phyloP scores from a whole-genome alignment of 2,113 vertebrate species.

The Parus major region DNA sequence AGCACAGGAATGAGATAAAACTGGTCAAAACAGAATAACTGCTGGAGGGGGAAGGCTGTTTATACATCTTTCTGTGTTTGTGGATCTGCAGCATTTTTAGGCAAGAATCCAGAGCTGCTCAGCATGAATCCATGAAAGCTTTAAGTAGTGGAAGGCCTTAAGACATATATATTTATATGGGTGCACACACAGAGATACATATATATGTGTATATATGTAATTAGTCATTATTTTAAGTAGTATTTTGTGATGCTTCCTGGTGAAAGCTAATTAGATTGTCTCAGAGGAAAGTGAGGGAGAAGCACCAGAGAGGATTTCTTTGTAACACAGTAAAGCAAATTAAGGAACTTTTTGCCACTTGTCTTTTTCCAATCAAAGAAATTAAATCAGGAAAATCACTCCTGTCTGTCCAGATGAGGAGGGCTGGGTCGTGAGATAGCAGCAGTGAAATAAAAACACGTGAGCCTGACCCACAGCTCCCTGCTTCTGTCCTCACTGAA shows the following conservation, averaged over 20 bases:
- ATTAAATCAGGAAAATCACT: neutral
- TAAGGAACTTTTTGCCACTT: neutral
- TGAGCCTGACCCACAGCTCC: rapidly evolving
- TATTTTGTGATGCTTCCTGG: neutral
- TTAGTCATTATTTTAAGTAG: neutral
- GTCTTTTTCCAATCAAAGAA: neutral
- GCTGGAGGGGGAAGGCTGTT: neutral
- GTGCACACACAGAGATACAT: neutral
- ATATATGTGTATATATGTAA: neutral
- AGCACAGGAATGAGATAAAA: neutral
- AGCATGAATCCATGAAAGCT: neutral
- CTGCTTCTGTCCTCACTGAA: neutral
- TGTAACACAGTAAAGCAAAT: neutral
- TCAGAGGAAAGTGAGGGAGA: neutral
- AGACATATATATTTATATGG: neutral
- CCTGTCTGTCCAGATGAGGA: neutral
- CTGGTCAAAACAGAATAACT: neutral
- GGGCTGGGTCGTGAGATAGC: neutral
- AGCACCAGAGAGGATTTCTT: neutral
- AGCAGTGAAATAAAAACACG: neutral
- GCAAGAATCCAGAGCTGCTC: neutral
- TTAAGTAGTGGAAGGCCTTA: neutral
- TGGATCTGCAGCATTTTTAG: neutral
- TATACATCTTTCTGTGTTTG: neutral
- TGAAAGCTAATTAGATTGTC: neutral